These are phyloP conservation scores for Ariopsis seemanni DNA, from an alignment of 2,113 vertebrate species.

Conservation along the genomic window DNA sequence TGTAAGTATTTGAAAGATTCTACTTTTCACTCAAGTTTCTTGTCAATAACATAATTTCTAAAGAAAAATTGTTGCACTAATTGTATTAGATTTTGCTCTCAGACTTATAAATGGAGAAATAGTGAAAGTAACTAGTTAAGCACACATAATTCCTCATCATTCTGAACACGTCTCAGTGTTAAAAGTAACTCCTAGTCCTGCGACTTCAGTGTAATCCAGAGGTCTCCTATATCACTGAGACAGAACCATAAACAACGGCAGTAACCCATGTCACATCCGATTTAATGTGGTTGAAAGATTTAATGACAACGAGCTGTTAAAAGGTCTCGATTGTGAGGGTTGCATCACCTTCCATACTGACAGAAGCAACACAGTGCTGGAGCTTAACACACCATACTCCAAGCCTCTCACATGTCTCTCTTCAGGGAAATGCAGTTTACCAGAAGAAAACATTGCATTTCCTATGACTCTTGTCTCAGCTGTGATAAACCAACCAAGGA, in stretches of 20 bases:
- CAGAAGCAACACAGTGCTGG: not conserved
- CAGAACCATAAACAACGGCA: not conserved
- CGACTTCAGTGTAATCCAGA: not conserved
- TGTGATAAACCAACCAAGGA: too few species aligned
- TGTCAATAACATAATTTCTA: not conserved
- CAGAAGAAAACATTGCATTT: too few species aligned
- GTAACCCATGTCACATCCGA: constrained; percentile 14
- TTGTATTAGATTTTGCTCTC: not conserved
- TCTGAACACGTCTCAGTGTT: not conserved
- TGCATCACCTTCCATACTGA: not conserved
- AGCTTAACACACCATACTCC: not conserved
- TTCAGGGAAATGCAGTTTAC: not conserved
- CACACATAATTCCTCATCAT: too few species aligned
- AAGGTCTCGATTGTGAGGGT: not conserved
- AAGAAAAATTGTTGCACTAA: not conserved
- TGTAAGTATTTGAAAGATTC: not conserved
- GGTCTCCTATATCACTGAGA: constrained; percentile 18
- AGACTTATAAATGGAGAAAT: not conserved
- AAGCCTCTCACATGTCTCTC: not conserved
- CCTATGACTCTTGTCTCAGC: too few species aligned
- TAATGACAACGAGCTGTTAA: constrained; percentile 3
- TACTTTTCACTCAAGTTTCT: not conserved
- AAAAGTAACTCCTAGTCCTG: not conserved
- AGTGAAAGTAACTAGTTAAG: not conserved
- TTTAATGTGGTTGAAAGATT: constrained; percentile 23